Base-by-base conservation (phyloP, 2,888 invertebrate genomes). In the Spilosoma lubricipeda region DNA sequence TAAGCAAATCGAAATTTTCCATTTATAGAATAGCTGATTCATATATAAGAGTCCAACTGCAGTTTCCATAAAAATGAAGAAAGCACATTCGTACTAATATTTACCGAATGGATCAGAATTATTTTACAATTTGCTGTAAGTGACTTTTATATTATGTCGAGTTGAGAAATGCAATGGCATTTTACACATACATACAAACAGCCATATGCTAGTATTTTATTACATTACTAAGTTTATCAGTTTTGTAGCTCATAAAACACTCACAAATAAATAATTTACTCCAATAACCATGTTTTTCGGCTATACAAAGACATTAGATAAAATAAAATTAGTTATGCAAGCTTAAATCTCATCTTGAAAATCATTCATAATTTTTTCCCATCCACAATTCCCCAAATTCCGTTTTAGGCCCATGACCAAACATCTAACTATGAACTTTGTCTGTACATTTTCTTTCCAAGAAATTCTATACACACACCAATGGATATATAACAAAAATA, bases 401-500 rank as follows among this genome's bases (percentile, higher is more conserved):
- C 18, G 63, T 63, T 45, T 80, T 87, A 86, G 88, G 89, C 89
- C 89, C 81, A 81, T 83, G 81, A 83, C 82, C 83, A 83, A 76
- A 80, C 78, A 59, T 81, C 84, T 89, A 89, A 78, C 85, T 88
- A 88, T 72, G 70, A 81, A 81, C 83, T 80, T 71, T 70, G 73
- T 88, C 87, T 90, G 88, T 90, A 91, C 89, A 90, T 80, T 88
- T 89, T 88, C 84, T 89, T 90, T 86, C 81, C 80, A 88, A 89
- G 89, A 91, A 87, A 88, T 78, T 76, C 81, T 84, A 90, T 91
- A 93, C 90, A 90, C 66, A 76, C 71, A 87, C 85, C 79, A 83
- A 86, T 85, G 82, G 80, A 87, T 88, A 89, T 84, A 85, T 84
- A 83, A 90, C 88, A 92, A 93, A 93, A 92, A 92, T 91, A 91